A percentile compares a stretch with the other conserved stretches of the same genome.
These are phyloP conservation scores for Crenichthys baileyi DNA, from an alignment of 2,797 vertebrate species.

Conservation along the genomic window DNA sequence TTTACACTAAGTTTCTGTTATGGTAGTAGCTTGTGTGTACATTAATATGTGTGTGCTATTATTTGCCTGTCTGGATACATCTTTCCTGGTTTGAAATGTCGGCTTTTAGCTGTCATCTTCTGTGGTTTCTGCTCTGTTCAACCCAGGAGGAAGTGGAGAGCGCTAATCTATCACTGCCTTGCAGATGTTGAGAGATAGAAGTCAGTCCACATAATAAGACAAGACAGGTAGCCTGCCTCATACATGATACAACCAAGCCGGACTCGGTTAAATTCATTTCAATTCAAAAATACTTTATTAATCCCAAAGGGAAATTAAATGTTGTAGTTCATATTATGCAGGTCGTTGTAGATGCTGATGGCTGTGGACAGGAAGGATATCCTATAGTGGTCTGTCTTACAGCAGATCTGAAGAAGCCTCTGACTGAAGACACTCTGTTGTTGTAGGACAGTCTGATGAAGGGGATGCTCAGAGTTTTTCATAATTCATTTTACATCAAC, in stretches of 20 bases:
- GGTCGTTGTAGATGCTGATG: too few species aligned
- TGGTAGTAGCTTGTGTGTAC: not conserved
- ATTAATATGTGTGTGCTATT: not conserved
- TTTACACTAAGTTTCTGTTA: constrained; percentile 10
- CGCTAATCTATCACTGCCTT: constrained; percentile 45
- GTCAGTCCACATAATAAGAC: constrained; percentile 29
- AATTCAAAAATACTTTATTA: too few species aligned
- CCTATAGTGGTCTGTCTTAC: too few species aligned
- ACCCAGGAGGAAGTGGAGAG: constrained; percentile 37
- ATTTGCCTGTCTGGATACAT: constrained; percentile 3
- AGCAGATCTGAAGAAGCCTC: too few species aligned
- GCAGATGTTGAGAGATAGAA: constrained; percentile 48
- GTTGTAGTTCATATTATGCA: too few species aligned
- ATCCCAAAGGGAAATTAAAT: too few species aligned
- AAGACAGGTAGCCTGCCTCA: constrained; percentile 6
- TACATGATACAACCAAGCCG: constrained; percentile 6
- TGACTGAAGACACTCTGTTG: too few species aligned
- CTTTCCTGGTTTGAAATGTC: constrained; percentile 62
- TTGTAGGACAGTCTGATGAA: too few species aligned
- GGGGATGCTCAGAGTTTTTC: too few species aligned
- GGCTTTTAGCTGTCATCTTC: constrained; percentile 48
- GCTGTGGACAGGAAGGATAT: too few species aligned
- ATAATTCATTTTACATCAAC: too few species aligned
- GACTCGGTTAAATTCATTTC: constrained; percentile 8
- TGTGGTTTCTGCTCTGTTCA: constrained; percentile 49